Evolutionary conservation across 2,113 vertebrate genomes (phyloP), one percentile per base, ranked within the genome.

Genomic region (Falco punctatus): DNA sequence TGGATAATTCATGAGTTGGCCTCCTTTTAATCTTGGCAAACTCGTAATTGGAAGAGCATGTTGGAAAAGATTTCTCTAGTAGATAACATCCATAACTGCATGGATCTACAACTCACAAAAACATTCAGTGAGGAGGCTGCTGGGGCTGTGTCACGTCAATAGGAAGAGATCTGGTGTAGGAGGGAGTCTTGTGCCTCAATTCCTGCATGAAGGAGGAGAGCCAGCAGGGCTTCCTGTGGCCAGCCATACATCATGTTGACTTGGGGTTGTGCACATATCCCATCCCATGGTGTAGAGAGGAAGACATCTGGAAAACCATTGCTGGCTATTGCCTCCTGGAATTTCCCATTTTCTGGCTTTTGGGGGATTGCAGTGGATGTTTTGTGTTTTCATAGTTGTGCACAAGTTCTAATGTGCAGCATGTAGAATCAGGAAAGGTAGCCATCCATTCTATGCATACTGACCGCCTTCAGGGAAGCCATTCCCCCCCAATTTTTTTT

Each of bases 171-270:
- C 40, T 90, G 65, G 30, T 9, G 1, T 23, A 5, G 46, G 21
- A 54, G n/a, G 2, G 2, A 5, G 3, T 54, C 35, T 49, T 51
- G 61, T 65, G 10, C 2, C 0, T 30, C 44, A 72, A 42, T 75
- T 19, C 18, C 22, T 64, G 15, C 2, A 2, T 16, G 58, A 69
- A 23, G 20, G 15, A 33, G 3, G 28, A 42, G 6, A n/a, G 14
- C 10, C 38, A 62, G 7, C 2, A 40, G 62, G 44, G 23, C 65
- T 89, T 90, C 54, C 35, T 81, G 33, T 38, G 32, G 40, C 9
- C 59, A 52, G 0, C 15, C 9, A 4, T 26, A 27, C 46, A n/a
- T 5, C 22, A 15, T 0, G 0, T 9, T 86, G 42, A 7, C 4
- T 24, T 75, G 32, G 6, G 6, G 30, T 40, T 19, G 2, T 17